A percentile compares a stretch with the other conserved stretches of the same genome.
Evolutionary conservation across 1,140 invertebrate species (phyloP).

Genomic region (Chrysoperla carnea): DNA sequence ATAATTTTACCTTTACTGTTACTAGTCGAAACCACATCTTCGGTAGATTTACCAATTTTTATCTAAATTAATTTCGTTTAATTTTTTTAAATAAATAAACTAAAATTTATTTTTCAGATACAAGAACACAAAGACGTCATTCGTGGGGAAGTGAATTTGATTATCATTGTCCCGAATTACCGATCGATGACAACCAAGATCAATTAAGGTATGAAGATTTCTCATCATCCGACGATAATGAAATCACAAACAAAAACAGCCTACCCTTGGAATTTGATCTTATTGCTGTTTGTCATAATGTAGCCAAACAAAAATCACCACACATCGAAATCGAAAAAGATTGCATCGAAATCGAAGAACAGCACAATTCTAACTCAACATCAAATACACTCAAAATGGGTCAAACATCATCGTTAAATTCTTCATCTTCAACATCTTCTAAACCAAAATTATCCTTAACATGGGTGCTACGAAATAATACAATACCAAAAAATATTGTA

Average conservation of each 20-base stretch:
- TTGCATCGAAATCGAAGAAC: conserved; percentile 1
- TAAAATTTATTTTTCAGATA: too few relatives aligned
- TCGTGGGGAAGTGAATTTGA: neutral
- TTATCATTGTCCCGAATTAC: neutral
- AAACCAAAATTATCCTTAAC: conserved; percentile 13
- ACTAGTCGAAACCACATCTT: too few relatives aligned
- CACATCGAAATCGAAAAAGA: neutral
- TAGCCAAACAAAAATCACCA: neutral
- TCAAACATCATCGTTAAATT: conserved; percentile 14
- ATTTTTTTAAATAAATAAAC: too few relatives aligned
- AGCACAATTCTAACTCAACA: too few relatives aligned
- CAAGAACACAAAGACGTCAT: neutral
- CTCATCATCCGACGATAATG: too few relatives aligned
- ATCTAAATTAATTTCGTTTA: too few relatives aligned
- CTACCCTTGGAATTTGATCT: neutral
- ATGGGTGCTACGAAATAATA: conserved; percentile 9
- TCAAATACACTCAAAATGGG: conserved; percentile 9
- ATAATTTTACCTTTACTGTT: too few relatives aligned
- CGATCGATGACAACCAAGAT: neutral
- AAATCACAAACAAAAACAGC: too few relatives aligned
- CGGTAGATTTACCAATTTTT: too few relatives aligned
- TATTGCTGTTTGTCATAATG: neutral
- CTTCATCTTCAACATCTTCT: conserved; percentile 6
- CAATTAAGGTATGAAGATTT: neutral
- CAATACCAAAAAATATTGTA: conserved; percentile 8